Percentiles rank a stretch among this genome's conserved stretches.
phyloP scores from a whole-genome alignment of 2,113 vertebrate species.

The Epinephelus lanceolatus region DNA sequence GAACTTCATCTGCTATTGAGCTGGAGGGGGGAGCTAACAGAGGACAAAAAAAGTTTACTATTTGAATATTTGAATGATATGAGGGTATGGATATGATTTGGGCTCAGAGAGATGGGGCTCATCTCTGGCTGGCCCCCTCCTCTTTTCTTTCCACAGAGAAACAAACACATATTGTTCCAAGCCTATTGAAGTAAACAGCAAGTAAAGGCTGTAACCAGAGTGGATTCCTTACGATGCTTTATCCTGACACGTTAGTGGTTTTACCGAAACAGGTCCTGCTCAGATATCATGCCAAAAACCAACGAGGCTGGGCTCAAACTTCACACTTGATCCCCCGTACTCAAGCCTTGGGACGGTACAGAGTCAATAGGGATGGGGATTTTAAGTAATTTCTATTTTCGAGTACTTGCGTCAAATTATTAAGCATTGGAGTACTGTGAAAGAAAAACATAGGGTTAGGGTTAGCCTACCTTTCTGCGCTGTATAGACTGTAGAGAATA shows the following conservation, averaged over 20 bases:
- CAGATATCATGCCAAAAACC: neutral
- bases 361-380: too few relatives aligned
- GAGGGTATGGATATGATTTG: neutral
- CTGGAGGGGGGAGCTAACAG: constrained; percentile 1
- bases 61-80: constrained; percentile 11
- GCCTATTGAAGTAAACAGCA: constrained; percentile 16
- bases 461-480: too few relatives aligned
- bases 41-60: neutral
- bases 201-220: constrained; percentile 13
- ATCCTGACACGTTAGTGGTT: constrained; percentile 39
- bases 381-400: too few relatives aligned
- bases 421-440: too few relatives aligned
- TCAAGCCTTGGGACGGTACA: neutral
- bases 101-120: neutral
- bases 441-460: too few relatives aligned
- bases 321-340: neutral
- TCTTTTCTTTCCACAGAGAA: constrained; percentile 15
- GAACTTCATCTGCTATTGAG: too few relatives aligned
- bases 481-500: too few relatives aligned
- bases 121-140: neutral
- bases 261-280: neutral
- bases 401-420: too few relatives aligned
- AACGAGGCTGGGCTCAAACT: neutral
- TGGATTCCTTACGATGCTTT: neutral
- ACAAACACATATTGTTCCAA: constrained; percentile 31